Base-by-base conservation (phyloP, 2,113 vertebrate species). In the Lasiurus cinereus region DNA sequence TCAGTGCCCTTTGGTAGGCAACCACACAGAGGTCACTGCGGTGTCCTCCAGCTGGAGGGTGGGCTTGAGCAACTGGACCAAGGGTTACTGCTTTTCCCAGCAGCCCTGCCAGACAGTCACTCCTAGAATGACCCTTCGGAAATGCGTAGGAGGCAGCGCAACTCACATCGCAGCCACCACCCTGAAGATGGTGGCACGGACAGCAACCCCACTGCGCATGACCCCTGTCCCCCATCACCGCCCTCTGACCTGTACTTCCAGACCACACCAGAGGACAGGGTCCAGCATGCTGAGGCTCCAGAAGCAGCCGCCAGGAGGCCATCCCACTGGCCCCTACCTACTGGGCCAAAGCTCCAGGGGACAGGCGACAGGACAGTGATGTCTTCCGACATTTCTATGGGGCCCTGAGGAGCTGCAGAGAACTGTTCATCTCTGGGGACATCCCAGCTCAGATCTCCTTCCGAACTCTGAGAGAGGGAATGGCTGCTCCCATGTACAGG, bases 371-470 rank as follows among this genome's bases (percentile, higher is more conserved):
- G 50, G 67, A 77, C 27, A 56, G n/a, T 69, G 67, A 54, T 48
- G 36, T 54, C 36, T 83, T 52, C 29, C 7, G 22, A 69, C 43
- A 50, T 52, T 59, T 66, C 77, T 2, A 1, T 18, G 59, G 12
- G 39, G 39, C 18, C 31, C 31, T 4, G 9, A 62, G 36, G 22
- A 66, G 33, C 31, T 39, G 36, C 56, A 67, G 66, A 46, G 22
- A 92, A 66, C 54, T 27, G 13, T 29, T 79, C n/a, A 66, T 88
- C 73, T 88, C 43, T 93, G 43, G 33, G 9, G 7, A 87, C 31
- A 83, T 8, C 31, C 74, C 43, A 39, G n/a, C 52, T 95, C 67
- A 79, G 66, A n/a, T 50, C 6, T 90, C 77, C 83, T 89, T 80
- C 62, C 22, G 82, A 92, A 36, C 67, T 96, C 16, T 36, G 27